Evolutionary conservation across 2,797 vertebrate genomes (phyloP).

Genomic region (Phaenicophaeus curvirostris): DNA sequence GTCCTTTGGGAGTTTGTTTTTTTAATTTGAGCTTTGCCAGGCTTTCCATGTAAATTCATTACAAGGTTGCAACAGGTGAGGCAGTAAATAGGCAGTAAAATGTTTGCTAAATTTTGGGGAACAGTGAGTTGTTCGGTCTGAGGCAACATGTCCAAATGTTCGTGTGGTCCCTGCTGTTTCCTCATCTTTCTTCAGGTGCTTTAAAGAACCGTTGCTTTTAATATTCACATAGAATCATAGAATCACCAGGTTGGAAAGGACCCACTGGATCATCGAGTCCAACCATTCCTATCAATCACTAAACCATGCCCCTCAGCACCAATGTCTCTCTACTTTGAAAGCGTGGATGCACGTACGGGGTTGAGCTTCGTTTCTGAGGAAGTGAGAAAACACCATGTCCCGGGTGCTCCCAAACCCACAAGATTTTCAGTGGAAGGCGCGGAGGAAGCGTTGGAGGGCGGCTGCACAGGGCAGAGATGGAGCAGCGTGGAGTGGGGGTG

Average conservation of each 20-base stretch:
- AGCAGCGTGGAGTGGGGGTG: background rate
- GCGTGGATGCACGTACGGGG: rapidly evolving
- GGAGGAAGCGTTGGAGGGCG: background rate
- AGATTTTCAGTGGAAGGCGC: background rate
- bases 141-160: background rate
- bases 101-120: background rate
- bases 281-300: too few species aligned
- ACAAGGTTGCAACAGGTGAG: background rate
- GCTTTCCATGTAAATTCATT: rapidly evolving
- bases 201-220: background rate
- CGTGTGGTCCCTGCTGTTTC: background rate
- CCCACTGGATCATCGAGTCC: too few species aligned
- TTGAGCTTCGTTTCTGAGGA: background rate
- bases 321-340: background rate
- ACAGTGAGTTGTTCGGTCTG: background rate
- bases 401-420: rapidly evolving
- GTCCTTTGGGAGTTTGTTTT: background rate
- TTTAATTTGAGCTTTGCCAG: background rate
- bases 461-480: rapidly evolving
- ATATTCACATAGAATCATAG: rapidly evolving
- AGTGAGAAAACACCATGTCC: rapidly evolving
- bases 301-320: too few species aligned
- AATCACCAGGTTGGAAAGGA: too few species aligned
- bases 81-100: background rate
- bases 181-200: background rate